phyloP scores from a whole-genome alignment of 2,113 vertebrate species.

The Desmodus rotundus region DNA sequence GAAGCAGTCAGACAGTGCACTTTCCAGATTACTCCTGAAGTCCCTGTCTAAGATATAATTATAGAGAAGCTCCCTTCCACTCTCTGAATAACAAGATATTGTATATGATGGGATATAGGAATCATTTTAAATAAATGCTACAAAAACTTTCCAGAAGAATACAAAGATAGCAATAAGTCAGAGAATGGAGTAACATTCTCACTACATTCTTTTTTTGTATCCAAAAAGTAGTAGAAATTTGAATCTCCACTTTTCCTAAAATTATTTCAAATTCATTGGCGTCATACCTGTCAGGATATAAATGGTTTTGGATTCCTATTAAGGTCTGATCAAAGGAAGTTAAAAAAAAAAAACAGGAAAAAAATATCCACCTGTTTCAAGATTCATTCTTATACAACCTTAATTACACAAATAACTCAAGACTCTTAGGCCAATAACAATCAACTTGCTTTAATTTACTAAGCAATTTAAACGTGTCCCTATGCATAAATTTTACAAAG shows the following conservation, averaged over 20 bases:
- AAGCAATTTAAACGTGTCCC: slow-evolving; percentile 44
- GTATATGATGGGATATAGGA: not conserved
- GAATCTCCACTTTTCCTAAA: not conserved
- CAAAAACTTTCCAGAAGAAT: not conserved
- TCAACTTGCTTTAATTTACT: slow-evolving; percentile 49
- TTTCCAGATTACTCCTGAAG: not conserved
- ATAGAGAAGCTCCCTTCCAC: not conserved
- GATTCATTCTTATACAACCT: not conserved
- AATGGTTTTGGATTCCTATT: not conserved
- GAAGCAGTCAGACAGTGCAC: not conserved
- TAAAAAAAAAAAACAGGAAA: not conserved
- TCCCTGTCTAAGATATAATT: not conserved
- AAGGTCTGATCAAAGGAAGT: not conserved
- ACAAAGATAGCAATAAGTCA: not conserved
- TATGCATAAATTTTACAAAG: slow-evolving; percentile 26
- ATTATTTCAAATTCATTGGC: not conserved
- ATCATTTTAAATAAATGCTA: not conserved
- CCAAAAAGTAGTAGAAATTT: not conserved
- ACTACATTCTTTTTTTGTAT: not conserved
- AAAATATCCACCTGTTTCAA: not conserved
- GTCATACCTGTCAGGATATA: not conserved
- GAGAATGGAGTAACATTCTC: not conserved
- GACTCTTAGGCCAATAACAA: slow-evolving; percentile 38
- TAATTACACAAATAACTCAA: slow-evolving; percentile 48
- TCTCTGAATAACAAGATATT: not conserved